phyloP scores from a whole-genome alignment of 2,888 invertebrate genomes.

The Alloplasta piceator region DNA sequence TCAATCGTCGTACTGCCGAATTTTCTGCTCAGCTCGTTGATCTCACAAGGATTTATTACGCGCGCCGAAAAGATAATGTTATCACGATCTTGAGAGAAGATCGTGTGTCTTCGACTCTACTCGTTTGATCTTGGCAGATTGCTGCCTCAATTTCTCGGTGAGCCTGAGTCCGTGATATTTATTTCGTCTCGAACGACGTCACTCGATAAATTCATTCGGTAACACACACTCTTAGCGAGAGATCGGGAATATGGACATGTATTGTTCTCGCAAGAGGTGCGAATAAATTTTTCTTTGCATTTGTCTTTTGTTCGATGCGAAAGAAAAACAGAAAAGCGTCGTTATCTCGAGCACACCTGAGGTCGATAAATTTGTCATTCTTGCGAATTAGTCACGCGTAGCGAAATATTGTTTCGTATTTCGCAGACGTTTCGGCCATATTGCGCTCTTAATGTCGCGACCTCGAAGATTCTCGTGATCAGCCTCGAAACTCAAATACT shows the following conservation, averaged over 20 bases:
- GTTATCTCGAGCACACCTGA: slow-evolving; percentile 1
- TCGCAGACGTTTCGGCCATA: neutral
- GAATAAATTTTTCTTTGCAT: neutral
- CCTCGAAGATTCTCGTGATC: slow-evolving; percentile 33
- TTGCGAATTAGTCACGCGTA: neutral
- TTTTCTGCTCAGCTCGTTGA: too few relatives aligned
- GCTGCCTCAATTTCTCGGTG: too few relatives aligned
- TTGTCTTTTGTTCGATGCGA: neutral
- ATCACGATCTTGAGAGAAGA: too few relatives aligned
- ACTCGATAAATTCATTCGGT: neutral
- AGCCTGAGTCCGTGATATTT: too few relatives aligned
- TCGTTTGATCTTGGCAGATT: too few relatives aligned
- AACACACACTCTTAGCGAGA: neutral
- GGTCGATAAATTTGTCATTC: slow-evolving; percentile 7
- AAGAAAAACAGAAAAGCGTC: slow-evolving; percentile 12
- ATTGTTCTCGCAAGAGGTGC: neutral
- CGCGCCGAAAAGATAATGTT: too few relatives aligned
- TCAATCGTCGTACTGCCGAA: too few relatives aligned
- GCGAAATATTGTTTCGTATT: neutral
- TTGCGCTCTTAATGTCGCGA: neutral
- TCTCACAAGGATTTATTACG: too few relatives aligned
- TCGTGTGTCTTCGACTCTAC: too few relatives aligned
- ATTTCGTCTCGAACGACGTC: too few relatives aligned
- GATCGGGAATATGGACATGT: neutral
- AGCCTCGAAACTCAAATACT: neutral